These are phyloP conservation scores for Pandemis heparana DNA, from an alignment of 2,888 invertebrate genomes.

Conservation along the genomic window DNA sequence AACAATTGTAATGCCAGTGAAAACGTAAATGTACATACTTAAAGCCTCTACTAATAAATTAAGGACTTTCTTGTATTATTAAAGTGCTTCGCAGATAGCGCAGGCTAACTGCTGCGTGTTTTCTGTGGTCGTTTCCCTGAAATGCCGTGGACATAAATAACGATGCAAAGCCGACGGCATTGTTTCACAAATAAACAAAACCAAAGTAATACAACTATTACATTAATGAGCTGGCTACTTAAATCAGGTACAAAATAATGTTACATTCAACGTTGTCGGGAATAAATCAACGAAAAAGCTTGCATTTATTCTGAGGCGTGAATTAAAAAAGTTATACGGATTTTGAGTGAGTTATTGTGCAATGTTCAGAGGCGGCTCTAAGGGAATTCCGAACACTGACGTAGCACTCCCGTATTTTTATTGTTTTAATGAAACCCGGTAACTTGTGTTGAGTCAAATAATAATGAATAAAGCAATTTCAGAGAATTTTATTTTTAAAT, in stretches of 20 bases:
- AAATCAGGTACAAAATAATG: slow-evolving; percentile 1
- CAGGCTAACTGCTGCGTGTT: slow-evolving; percentile 20
- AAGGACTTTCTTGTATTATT: slow-evolving; percentile 26
- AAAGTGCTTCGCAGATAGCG: slow-evolving; percentile 28
- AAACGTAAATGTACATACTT: slow-evolving; percentile 11
- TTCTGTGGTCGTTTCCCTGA: slow-evolving; percentile 29
- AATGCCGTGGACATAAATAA: slow-evolving; percentile 32
- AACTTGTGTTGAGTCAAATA: slow-evolving; percentile 34
- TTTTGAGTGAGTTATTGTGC: slow-evolving; percentile 82
- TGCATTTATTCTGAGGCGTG: slow-evolving; percentile 77
- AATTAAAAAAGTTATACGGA: slow-evolving; percentile 84
- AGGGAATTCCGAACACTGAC: slow-evolving; percentile 54
- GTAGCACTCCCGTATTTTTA: slow-evolving; percentile 37
- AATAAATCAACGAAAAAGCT: slow-evolving; percentile 76
- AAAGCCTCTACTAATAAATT: slow-evolving; percentile 30
- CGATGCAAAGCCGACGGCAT: slow-evolving; percentile 25
- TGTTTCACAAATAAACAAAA: slow-evolving; percentile 15
- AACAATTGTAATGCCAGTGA: slow-evolving; percentile 1
- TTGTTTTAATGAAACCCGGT: slow-evolving; percentile 35
- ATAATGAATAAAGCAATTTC: slow-evolving; percentile 30
- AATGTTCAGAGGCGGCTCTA: slow-evolving; percentile 66
- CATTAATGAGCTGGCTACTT: slow-evolving; percentile 2
- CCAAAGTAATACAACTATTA: slow-evolving; percentile 3
- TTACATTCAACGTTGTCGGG: slow-evolving; percentile 56
- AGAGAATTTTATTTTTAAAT: slow-evolving; percentile 6